phyloP scores from a whole-genome alignment of 2,113 vertebrate genomes.

The Lagopus leucura region DNA sequence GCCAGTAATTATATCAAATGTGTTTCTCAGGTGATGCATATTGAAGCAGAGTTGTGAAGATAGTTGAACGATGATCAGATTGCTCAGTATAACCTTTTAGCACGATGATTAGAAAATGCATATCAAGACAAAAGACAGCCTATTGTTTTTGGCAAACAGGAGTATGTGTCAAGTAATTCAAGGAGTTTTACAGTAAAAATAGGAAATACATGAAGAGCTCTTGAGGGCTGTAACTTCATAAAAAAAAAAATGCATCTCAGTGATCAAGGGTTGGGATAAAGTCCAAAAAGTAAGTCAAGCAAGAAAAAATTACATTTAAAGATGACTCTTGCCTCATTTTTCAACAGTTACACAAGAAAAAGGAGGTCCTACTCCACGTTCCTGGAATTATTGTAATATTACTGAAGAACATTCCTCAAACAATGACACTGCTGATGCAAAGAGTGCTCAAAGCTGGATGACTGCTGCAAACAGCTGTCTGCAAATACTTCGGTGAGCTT shows the following conservation, averaged over 20 bases:
- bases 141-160: not conserved
- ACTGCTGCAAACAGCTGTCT: not conserved
- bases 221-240: fast-evolving
- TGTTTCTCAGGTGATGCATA: not conserved
- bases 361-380: not conserved
- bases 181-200: not conserved
- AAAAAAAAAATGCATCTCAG: not conserved
- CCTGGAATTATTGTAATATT: not conserved
- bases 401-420: not conserved
- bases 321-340: not conserved
- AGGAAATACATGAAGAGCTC: not conserved
- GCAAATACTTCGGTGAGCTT: not conserved
- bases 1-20: not conserved
- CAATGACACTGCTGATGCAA: not conserved
- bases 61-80: not conserved
- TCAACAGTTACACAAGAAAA: not conserved
- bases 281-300: not conserved
- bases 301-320: not conserved
- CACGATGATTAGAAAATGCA: not conserved
- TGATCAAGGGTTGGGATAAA: not conserved
- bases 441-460: not conserved
- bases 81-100: not conserved
- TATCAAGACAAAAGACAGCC: not conserved
- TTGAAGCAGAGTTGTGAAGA: not conserved
- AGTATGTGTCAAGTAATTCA: not conserved